Evolutionary conservation across 2,797 vertebrate genomes (phyloP).

Genomic region (Enteromius mattozi): DNA sequence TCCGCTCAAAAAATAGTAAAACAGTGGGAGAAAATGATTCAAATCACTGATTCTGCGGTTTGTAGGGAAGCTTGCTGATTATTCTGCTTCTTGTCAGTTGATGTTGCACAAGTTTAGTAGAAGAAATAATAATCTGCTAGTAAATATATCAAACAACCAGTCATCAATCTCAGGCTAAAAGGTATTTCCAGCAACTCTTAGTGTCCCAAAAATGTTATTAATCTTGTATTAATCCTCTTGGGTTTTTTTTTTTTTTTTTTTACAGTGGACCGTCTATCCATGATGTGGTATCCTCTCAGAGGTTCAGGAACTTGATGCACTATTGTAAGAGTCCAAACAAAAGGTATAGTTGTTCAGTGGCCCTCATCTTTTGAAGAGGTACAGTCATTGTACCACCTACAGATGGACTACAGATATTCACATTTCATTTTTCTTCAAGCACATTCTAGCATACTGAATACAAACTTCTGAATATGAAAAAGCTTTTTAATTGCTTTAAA

Average conservation of each 20-base stretch:
- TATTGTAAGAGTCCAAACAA: slow-evolving; percentile 10
- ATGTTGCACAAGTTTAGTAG: background rate
- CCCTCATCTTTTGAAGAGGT: background rate
- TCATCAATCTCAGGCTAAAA: background rate
- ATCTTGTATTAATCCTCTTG: slow-evolving; percentile 9
- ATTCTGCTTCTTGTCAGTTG: background rate
- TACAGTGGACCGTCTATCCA: background rate
- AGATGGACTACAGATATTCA: background rate
- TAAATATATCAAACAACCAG: background rate
- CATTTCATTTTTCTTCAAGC: slow-evolving; percentile 4
- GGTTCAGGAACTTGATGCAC: slow-evolving; percentile 30
- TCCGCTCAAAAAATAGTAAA: background rate
- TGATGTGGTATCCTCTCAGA: background rate
- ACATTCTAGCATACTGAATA: background rate
- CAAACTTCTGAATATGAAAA: background rate
- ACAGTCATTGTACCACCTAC: slow-evolving; percentile 1
- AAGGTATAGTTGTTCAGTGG: background rate
- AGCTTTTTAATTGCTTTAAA: background rate
- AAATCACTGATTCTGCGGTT: background rate
- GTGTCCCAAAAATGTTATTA: background rate
- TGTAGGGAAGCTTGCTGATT: background rate
- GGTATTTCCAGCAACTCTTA: background rate
- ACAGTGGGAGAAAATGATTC: background rate
- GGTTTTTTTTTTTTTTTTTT: background rate
- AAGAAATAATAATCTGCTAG: background rate